A percentile compares a stretch with the other conserved stretches of the same genome.
Evolutionary conservation across 2,113 vertebrate species (phyloP).

Genomic region (Andinoacara biseriatus): DNA sequence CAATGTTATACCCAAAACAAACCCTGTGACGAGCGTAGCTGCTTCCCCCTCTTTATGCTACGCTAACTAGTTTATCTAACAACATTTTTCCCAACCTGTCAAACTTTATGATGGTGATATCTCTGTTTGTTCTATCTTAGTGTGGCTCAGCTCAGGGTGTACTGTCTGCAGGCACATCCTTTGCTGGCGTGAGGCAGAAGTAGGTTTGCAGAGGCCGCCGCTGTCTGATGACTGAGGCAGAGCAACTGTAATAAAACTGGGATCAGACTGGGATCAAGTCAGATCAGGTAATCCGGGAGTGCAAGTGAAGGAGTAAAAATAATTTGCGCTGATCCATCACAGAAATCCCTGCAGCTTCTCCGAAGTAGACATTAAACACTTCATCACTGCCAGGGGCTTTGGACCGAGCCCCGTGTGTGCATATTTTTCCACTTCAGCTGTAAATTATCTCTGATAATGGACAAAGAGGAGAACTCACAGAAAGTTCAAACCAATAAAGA

Average conservation of each 20-base stretch:
- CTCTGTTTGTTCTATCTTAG: background rate
- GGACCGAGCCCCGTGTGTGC: background rate
- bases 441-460: conserved; percentile 22
- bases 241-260: conserved; percentile 50
- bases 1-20: background rate
- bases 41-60: background rate
- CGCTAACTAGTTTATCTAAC: background rate
- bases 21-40: background rate
- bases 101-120: background rate
- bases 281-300: conserved; percentile 37
- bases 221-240: background rate
- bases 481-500: background rate
- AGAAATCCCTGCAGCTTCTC: conserved; percentile 42
- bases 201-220: background rate
- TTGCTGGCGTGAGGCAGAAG: background rate
- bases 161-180: background rate
- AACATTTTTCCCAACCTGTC: background rate
- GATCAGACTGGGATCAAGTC: conserved; percentile 55
- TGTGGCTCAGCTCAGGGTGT: background rate
- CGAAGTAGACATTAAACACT: conserved; percentile 42
- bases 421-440: background rate
- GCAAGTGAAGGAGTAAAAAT: conserved; percentile 21
- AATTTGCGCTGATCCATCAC: conserved; percentile 35
- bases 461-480: background rate
- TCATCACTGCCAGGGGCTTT: conserved; percentile 13